These are phyloP conservation scores for Trichogramma evanescens DNA, from an alignment of 2,888 invertebrate genomes.

Conservation along the genomic window DNA sequence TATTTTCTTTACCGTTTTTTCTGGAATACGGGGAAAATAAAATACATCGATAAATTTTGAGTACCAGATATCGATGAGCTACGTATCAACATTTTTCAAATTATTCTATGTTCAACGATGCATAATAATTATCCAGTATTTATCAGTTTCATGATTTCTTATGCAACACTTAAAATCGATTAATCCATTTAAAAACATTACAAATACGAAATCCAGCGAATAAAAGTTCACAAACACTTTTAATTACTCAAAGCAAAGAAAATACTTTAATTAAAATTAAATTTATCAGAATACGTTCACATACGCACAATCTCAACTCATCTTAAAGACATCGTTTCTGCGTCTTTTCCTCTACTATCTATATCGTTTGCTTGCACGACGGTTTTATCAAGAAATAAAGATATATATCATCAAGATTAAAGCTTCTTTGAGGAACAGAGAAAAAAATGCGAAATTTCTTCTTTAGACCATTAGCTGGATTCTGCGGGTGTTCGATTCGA, in stretches of 20 bases:
- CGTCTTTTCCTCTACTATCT: no score
- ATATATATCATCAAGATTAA: conserved; percentile 20
- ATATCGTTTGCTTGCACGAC: no score
- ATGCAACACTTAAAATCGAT: neutral
- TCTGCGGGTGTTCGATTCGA: conserved; percentile 24
- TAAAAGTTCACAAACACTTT: no score
- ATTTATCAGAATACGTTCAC: no score
- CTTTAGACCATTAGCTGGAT: conserved; percentile 26
- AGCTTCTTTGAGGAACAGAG: conserved; percentile 15
- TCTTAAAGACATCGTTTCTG: no score
- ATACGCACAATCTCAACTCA: no score
- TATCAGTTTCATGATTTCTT: neutral
- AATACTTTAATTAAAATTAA: no score
- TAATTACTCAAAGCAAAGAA: no score
- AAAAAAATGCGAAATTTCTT: conserved; percentile 20
- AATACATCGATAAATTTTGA: neutral
- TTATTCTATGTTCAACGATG: neutral
- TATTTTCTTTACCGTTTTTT: no score
- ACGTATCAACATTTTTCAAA: neutral
- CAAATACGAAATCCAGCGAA: no score
- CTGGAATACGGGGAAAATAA: neutral
- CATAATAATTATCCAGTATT: neutral
- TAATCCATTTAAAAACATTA: neutral
- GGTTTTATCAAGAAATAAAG: no score
- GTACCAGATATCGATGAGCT: neutral